Evolutionary conservation across 2,113 vertebrate species (phyloP), one percentile per base, ranked within the genome.

Genomic region (Siniperca chuatsi): DNA sequence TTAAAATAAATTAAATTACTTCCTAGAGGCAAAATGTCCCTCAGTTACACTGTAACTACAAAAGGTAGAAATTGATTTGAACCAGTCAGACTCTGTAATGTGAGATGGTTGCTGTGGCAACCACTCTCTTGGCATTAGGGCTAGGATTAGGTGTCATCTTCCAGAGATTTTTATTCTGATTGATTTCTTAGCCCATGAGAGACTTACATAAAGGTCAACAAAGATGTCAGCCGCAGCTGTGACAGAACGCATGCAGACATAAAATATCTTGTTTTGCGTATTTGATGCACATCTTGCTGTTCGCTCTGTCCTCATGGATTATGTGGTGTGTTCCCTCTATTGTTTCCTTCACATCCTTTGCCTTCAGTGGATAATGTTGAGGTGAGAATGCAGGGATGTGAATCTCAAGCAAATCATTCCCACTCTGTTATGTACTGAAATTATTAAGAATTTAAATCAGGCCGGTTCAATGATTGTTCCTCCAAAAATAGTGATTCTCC

Each of bases 81-180:
- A 25, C 25, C n/a, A 7, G 48, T 67, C 35, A 8, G 42, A 50
- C 55, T n/a, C 18, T 0, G 33, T 18, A 29, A 52, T 5, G 54
- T 60, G 57, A 76, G 21, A 16, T 11, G 9, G 55, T 65, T 66
- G 18, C 25, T n/a, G 16, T 13, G 35, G 75, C 15, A 62, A 68
- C 65, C 33, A 7, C n/a, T 29, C 18, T 57, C 3, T 4, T 65
- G 66, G 18, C 16, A 35, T 61, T 44, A 42, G 21, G 35, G 1
- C 61, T n/a, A 13, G 54, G 40, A 81, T 81, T 60, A 76, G 71
- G 54, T 81, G 60, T 80, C 35, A 50, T 74, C 29, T 62, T 25
- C 23, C 29, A 69, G 48, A 33, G 0, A 50, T 48, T 0, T 48
- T 72, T 21, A 21, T 65, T 71, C 40, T 58, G n/a, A 65, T 44